Base-by-base conservation (phyloP, 1,140 invertebrate genomes). In the Oppia nitens region DNA sequence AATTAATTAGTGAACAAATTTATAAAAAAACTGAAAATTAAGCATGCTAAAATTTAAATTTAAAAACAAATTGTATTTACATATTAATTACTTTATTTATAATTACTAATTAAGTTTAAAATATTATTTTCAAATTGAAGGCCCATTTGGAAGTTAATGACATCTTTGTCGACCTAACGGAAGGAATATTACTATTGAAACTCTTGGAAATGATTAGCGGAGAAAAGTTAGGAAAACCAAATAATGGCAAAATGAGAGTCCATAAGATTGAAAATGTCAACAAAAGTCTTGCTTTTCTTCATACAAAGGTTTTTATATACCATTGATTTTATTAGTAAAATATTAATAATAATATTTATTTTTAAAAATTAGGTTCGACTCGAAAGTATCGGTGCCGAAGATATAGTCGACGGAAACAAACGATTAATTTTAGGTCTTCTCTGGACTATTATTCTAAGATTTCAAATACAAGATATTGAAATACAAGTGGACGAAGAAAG, bases 261-360 rank as follows among this genome's bases (percentile, higher is more conserved):
- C 95, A 99, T 75, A 97, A 97, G 78, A 90, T 98, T 47, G 95
- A 98, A 76, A 99, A 99, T 75, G 87, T 98, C 64, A 98, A 98
- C 76, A 96, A 94, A 75, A 92, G 88, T 68, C 76, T 99, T 64
- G 89, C 89, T 63, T 98, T 98, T 75, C 78, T 98, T 51, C 91
- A 95, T 71, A 95, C 91, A 52, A 94, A 96, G 84, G 92, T 93
- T 73, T 75, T 70, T 11, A 20, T 17, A 62, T 54, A 21, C 4
- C 29, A 11, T 3, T 9, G 14, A 0, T 29, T 25, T 20, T 14
- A 61, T 53, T 17, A 40, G 3, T 6, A 55, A 24, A 29, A 28
- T 14, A 17, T 17, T 11, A 40, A 21, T 29, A 11, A 24, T 56
- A 9, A 9, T 6, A 6, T 40, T 40, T 17, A 40, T 9, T 40